A percentile compares a stretch with the other conserved stretches of the same genome.
These are phyloP conservation scores for Saccostrea echinata DNA, from an alignment of 1,140 invertebrate genomes.

Conservation along the genomic window DNA sequence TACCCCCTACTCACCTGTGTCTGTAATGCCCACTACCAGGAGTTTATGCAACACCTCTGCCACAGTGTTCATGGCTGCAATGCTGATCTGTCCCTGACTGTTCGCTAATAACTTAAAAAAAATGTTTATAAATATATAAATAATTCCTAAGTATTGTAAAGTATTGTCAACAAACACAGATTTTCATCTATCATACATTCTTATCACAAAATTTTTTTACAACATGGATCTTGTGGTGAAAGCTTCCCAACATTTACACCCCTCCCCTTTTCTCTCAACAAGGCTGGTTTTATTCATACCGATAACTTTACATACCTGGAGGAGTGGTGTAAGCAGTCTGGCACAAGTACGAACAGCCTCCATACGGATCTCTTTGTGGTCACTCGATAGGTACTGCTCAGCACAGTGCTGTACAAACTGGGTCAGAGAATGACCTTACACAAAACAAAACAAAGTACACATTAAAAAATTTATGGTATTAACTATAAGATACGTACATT, in stretches of 20 bases:
- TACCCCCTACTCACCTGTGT: slow-evolving; percentile 84
- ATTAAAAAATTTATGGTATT: no score
- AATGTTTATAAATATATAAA: background rate
- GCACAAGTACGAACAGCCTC: slow-evolving; percentile 97
- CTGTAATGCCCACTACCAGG: slow-evolving; percentile 95
- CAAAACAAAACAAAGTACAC: background rate
- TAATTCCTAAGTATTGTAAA: no score
- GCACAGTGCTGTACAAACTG: slow-evolving; percentile 96
- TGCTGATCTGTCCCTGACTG: slow-evolving; percentile 74
- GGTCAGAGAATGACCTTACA: slow-evolving; percentile 90
- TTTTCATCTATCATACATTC: no score
- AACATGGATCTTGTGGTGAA: no score
- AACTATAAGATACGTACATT: no score
- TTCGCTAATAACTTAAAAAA: slow-evolving; percentile 69
- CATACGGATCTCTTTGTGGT: slow-evolving; percentile 93
- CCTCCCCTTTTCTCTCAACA: no score
- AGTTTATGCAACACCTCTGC: slow-evolving; percentile 94
- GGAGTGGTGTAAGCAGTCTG: slow-evolving; percentile 90
- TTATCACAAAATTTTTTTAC: no score
- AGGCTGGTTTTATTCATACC: background rate
- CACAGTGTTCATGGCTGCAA: slow-evolving; percentile 91
- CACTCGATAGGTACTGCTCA: slow-evolving; percentile 94
- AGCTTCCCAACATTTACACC: no score
- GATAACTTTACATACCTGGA: slow-evolving; percentile 82
- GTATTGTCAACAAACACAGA: no score